Evolutionary conservation across 2,888 invertebrate genomes (phyloP).

Genomic region (Petrolisthes cinctipes): DNA sequence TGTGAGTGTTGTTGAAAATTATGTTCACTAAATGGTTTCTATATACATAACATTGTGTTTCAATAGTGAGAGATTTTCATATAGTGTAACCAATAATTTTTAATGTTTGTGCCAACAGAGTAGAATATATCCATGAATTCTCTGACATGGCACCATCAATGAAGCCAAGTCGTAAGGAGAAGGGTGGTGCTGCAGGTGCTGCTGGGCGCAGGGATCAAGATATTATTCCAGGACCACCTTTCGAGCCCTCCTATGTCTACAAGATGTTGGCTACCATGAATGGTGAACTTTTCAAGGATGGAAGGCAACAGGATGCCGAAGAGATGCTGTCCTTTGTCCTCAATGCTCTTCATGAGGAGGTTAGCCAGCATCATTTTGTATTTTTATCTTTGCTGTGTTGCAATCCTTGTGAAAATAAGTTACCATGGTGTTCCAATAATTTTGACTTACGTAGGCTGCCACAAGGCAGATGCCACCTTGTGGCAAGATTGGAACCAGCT

Average conservation of each 20-base stretch:
- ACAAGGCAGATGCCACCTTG: no score
- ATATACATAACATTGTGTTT: not conserved
- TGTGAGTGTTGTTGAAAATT: conserved; percentile 77
- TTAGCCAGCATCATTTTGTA: conserved; percentile 72
- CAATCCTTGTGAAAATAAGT: no score
- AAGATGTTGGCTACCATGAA: conserved; percentile 84
- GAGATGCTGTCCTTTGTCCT: conserved; percentile 94
- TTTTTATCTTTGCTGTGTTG: no score
- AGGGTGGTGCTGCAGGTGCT: conserved; percentile 28
- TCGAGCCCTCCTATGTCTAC: conserved; percentile 90
- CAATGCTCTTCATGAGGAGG: conserved; percentile 95
- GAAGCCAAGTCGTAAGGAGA: conserved; percentile 76
- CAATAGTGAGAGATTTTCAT: not conserved
- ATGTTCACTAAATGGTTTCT: not conserved
- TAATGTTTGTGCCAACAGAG: conserved; percentile 29
- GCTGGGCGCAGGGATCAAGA: conserved; percentile 66
- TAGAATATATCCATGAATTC: conserved; percentile 58
- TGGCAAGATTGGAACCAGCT: no score
- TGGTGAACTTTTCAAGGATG: conserved; percentile 81
- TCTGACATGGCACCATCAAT: conserved; percentile 54
- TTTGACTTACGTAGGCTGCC: no score
- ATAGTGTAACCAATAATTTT: not conserved
- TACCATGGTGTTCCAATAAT: no score
- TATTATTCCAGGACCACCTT: conserved; percentile 77
- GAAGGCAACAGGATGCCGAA: conserved; percentile 96